A percentile compares a stretch with the other conserved stretches of the same genome.
Evolutionary conservation across 1,140 invertebrate genomes (phyloP).

Genomic region (Melanaphis sacchari): DNA sequence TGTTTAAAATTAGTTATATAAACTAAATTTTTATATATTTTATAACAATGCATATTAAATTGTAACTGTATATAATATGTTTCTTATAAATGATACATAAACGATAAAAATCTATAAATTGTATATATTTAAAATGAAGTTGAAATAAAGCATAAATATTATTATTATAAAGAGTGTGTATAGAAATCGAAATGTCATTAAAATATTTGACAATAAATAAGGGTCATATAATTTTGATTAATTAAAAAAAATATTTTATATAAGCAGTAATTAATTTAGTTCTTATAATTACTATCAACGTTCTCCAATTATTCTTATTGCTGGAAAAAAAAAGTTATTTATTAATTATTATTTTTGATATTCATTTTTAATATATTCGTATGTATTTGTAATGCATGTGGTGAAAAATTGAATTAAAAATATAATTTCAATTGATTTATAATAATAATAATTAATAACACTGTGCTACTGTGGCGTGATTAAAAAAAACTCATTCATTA

Average conservation of each 20-base stretch:
- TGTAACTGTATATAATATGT: not conserved
- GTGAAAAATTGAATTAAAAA: not conserved
- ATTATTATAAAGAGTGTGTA: not conserved
- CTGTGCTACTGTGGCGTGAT: not conserved
- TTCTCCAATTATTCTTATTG: not conserved
- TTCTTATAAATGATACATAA: not conserved
- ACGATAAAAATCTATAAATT: not conserved
- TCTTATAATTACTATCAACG: not conserved
- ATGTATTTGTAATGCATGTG: not conserved
- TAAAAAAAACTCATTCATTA: not conserved
- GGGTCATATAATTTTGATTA: not conserved
- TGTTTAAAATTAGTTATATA: too few relatives aligned
- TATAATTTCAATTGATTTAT: not conserved
- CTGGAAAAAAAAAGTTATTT: not conserved
- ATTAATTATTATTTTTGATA: not conserved
- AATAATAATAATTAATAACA: not conserved
- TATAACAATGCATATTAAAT: not conserved
- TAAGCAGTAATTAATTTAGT: not conserved
- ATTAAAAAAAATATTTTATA: not conserved
- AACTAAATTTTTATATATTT: not conserved
- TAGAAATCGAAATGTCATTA: not conserved
- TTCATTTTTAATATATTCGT: not conserved
- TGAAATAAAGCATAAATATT: not conserved
- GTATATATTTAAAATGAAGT: not conserved
- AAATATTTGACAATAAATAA: not conserved